Conservation (phyloP, 2,888 invertebrate genomes). For the Eupithecia subumbrata region DNA sequence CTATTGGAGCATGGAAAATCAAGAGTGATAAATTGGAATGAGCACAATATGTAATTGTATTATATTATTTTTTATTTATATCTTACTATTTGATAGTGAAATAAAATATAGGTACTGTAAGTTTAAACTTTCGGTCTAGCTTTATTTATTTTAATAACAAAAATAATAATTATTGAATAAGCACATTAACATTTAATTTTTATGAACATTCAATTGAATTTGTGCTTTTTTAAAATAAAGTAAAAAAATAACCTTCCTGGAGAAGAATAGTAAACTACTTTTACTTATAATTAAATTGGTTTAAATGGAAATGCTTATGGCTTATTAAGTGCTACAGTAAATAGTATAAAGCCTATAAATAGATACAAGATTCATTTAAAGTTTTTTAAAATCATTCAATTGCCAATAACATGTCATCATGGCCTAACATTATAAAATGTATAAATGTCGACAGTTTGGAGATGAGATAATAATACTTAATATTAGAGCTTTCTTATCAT, state of each 20-base stretch:
- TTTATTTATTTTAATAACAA: not conserved
- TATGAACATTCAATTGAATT: not conserved
- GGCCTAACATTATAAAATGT: not conserved
- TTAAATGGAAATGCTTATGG: not conserved
- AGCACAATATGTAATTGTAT: constrained; percentile 35
- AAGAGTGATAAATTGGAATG: constrained; percentile 58
- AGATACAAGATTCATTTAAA: not conserved
- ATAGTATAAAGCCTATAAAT: not conserved
- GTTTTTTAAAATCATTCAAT: not conserved
- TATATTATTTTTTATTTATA: constrained; percentile 8
- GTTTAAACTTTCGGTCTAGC: not conserved
- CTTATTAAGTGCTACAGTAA: constrained; percentile 9
- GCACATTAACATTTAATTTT: constrained; percentile 3
- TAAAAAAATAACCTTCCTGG: not conserved
- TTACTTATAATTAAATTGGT: not conserved
- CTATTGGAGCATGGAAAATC: constrained; percentile 94
- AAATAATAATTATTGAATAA: not conserved
- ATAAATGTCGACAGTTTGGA: not conserved
- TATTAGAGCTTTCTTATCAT: not conserved
- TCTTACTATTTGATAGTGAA: not conserved
- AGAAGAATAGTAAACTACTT: not conserved
- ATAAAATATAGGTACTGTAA: not conserved
- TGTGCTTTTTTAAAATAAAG: constrained; percentile 18
- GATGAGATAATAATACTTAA: not conserved
- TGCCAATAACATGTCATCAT: not conserved